Conservation (phyloP, 64 coral and sea anemone species). For the Catalaphyllia jardinei region DNA sequence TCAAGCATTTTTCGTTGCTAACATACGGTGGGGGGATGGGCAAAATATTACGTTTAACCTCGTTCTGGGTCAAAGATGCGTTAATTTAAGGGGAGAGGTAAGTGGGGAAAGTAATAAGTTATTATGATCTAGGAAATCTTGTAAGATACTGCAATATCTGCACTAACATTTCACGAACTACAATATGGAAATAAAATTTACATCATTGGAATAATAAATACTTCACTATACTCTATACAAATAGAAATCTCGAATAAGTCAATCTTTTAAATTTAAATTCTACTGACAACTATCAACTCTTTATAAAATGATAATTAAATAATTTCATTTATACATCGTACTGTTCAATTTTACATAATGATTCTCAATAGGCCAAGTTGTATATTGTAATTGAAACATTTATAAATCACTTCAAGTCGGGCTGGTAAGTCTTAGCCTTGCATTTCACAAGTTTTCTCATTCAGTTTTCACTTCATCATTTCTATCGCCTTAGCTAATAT, state of each 20-base stretch:
- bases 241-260: background rate
- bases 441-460: too few relatives aligned
- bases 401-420: too few relatives aligned
- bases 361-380: background rate
- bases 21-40: too few relatives aligned
- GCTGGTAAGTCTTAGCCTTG: too few relatives aligned
- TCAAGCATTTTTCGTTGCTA: too few relatives aligned
- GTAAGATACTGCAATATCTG: background rate
- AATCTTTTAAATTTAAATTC: background rate
- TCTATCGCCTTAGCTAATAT: too few relatives aligned
- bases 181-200: background rate
- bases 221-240: background rate
- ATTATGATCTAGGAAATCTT: background rate
- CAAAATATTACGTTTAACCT: too few relatives aligned
- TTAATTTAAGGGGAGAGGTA: too few relatives aligned
- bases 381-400: too few relatives aligned
- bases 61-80: too few relatives aligned
- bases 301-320: conserved; percentile 13
- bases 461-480: too few relatives aligned
- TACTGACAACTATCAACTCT: background rate
- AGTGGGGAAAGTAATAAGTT: too few relatives aligned
- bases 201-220: conserved; percentile 2
- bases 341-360: background rate
- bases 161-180: background rate
- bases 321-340: background rate